These are phyloP conservation scores for Peromyscus aztecus DNA, from an alignment of 2,797 vertebrate genomes.

Conservation along the genomic window DNA sequence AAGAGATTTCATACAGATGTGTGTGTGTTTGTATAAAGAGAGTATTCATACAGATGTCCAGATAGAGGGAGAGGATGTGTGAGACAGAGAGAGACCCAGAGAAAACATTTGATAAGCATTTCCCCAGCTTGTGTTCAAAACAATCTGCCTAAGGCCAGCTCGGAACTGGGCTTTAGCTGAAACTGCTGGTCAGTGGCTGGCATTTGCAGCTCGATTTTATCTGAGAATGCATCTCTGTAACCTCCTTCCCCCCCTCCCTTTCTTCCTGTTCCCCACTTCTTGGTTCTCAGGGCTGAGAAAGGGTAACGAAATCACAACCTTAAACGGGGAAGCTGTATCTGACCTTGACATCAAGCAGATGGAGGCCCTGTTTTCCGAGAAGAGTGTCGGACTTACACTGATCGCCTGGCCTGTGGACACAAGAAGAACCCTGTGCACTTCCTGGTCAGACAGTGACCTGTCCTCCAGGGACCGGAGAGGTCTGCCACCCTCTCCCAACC, in stretches of 20 bases:
- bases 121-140: not conserved
- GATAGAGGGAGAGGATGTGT: not conserved
- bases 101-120: not conserved
- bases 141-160: not conserved
- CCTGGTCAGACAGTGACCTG: constrained; percentile 89
- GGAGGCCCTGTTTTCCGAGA: constrained; percentile 93
- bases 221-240: not conserved
- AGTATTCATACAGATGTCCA: not conserved
- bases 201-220: not conserved
- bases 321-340: constrained; percentile 92
- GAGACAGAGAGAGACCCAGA: not conserved
- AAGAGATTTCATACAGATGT: not conserved
- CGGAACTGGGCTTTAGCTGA: not conserved
- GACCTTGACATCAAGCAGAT: constrained; percentile 92
- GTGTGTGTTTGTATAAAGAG: not conserved
- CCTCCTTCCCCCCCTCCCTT: not conserved
- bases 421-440: constrained; percentile 83
- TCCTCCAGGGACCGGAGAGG: constrained; percentile 83
- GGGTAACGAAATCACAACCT: constrained; percentile 93
- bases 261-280: not conserved
- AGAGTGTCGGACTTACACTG: constrained; percentile 91
- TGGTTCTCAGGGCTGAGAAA: constrained; percentile 91
- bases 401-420: constrained; percentile 21
- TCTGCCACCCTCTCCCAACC: constrained; percentile 83
- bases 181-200: not conserved